A percentile compares a stretch with the other conserved stretches of the same genome.
phyloP scores from a whole-genome alignment of 1,140 invertebrate genomes.

The Lepidostoma basale region DNA sequence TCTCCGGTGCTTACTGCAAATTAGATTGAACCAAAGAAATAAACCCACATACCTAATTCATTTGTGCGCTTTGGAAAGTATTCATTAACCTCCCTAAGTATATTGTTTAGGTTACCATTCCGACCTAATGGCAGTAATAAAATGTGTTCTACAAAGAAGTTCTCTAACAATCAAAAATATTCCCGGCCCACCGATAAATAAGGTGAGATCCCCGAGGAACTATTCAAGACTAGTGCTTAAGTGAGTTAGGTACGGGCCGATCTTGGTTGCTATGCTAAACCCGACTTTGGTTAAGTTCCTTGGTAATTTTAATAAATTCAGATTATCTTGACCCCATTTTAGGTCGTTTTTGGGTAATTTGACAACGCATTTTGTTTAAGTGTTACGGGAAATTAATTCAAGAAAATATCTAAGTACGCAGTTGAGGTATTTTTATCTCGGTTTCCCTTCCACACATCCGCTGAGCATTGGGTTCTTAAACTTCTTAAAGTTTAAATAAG shows the following conservation, averaged over 20 bases:
- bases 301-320: not conserved
- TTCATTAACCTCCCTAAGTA: slow-evolving; percentile 13
- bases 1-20: too few relatives aligned
- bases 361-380: not conserved
- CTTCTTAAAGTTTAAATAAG: too few relatives aligned
- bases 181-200: slow-evolving; percentile 15
- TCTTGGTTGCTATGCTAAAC: not conserved
- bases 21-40: not conserved
- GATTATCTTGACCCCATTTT: not conserved
- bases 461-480: too few relatives aligned
- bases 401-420: too few relatives aligned
- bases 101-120: slow-evolving; percentile 14
- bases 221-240: not conserved
- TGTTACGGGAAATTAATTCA: too few relatives aligned
- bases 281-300: not conserved
- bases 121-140: slow-evolving; percentile 7
- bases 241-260: not conserved
- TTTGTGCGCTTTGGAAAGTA: slow-evolving; percentile 1
- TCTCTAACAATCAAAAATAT: slow-evolving; percentile 19
- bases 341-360: not conserved
- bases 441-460: too few relatives aligned
- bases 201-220: not conserved
- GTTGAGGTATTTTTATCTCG: too few relatives aligned
- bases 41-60: not conserved
- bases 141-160: slow-evolving; percentile 13